Evolutionary conservation across 2,113 vertebrate species (phyloP).

Genomic region (Ceyx margarethae): DNA sequence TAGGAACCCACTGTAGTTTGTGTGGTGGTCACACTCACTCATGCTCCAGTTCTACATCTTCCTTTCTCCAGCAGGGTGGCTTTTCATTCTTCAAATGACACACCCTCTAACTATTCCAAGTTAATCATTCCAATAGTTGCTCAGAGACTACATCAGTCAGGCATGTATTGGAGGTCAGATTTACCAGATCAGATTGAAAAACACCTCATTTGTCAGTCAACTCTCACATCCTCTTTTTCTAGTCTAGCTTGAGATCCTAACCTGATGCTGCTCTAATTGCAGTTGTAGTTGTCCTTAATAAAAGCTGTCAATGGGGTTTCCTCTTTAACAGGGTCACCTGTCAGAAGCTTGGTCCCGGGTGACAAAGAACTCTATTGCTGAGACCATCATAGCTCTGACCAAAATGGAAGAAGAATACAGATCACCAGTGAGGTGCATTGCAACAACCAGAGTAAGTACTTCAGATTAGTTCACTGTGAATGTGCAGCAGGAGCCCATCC

Average conservation of each 20-base stretch:
- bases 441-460: constrained; percentile 89
- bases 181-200: not conserved
- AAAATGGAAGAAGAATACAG: constrained; percentile 99
- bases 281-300: not conserved
- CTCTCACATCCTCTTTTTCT: not conserved
- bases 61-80: not conserved
- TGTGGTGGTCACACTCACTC: not conserved
- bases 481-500: not conserved
- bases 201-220: not conserved
- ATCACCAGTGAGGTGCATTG: constrained; percentile 93
- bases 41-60: not conserved
- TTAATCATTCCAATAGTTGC: not conserved
- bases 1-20: not conserved
- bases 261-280: not conserved
- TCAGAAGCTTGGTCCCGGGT: constrained; percentile 98
- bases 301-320: not conserved
- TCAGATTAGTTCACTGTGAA: not conserved
- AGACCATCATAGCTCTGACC: constrained; percentile 98
- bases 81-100: not conserved
- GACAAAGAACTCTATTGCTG: constrained; percentile 97
- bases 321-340: constrained; percentile 86
- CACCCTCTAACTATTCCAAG: not conserved
- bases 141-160: not conserved
- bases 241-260: not conserved
- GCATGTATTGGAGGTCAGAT: not conserved